Conservation (phyloP, 1,140 invertebrate genomes). For the Meloidogyne hapla region DNA sequence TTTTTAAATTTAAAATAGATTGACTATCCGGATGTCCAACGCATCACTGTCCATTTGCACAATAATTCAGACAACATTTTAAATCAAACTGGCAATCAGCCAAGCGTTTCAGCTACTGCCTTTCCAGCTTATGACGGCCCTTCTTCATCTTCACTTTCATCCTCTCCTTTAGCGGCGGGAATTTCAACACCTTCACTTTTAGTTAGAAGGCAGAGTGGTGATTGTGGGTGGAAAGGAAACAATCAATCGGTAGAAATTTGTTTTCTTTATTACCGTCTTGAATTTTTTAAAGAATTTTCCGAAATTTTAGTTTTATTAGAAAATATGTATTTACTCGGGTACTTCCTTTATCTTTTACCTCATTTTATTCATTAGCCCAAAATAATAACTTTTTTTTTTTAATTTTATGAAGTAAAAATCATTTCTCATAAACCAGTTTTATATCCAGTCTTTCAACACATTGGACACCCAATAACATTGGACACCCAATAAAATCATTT, state of each 20-base stretch:
- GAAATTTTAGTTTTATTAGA: too few relatives aligned
- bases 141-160: constrained; percentile 18
- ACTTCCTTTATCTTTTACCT: too few relatives aligned
- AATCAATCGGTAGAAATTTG: not conserved
- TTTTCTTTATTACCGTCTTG: not conserved
- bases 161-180: not conserved
- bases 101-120: not conserved
- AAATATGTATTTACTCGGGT: too few relatives aligned
- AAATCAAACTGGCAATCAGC: constrained; percentile 10
- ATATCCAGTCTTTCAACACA: not conserved
- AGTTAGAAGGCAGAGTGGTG: not conserved
- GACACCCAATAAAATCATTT: not conserved
- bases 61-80: constrained; percentile 11
- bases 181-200: not conserved
- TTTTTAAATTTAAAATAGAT: constrained; percentile 38
- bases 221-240: not conserved
- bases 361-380: too few relatives aligned
- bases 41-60: constrained; percentile 53
- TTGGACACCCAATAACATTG: too few relatives aligned
- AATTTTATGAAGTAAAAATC: not conserved
- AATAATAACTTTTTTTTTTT: too few relatives aligned
- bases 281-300: not conserved
- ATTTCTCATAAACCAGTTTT: not conserved
- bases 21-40: constrained; percentile 54
- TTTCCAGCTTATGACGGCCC: not conserved